These are phyloP conservation scores for Sarcophaga rosellei DNA, from an alignment of 2,888 invertebrate species.

Conservation along the genomic window DNA sequence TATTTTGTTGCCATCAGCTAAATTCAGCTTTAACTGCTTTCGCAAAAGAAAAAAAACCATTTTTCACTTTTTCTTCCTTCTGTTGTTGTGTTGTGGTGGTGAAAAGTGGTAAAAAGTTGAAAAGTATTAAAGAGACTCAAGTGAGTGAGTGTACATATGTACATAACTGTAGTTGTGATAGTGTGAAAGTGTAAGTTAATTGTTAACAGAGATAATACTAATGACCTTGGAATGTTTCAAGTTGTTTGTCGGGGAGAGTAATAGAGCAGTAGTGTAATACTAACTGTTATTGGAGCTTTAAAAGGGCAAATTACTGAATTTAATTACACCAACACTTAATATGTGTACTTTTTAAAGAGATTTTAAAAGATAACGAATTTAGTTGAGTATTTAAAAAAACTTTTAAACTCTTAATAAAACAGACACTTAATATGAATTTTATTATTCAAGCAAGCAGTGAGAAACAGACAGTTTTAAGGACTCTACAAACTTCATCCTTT, in stretches of 20 bases:
- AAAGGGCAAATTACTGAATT: constrained; percentile 5
- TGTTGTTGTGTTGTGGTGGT: not conserved
- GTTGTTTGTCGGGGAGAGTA: not conserved
- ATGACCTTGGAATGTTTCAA: constrained; percentile 32
- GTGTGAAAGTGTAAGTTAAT: not conserved
- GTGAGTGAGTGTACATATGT: too few relatives aligned
- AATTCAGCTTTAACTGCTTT: not conserved
- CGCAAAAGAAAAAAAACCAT: not conserved
- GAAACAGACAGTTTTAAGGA: too few relatives aligned
- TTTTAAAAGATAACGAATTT: not conserved
- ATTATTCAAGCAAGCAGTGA: too few relatives aligned
- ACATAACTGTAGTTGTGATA: not conserved
- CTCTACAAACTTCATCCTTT: too few relatives aligned
- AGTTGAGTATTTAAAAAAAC: too few relatives aligned
- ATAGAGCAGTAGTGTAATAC: not conserved
- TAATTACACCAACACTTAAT: not conserved
- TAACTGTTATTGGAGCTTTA: not conserved
- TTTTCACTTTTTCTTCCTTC: constrained; percentile 6
- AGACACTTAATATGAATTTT: too few relatives aligned
- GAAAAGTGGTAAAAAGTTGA: not conserved
- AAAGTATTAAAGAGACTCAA: not conserved
- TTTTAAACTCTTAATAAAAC: too few relatives aligned
- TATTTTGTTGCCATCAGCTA: constrained; percentile 24
- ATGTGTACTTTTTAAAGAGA: not conserved
- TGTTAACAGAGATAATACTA: constrained; percentile 15